These are phyloP conservation scores for Chelonoidis abingdonii DNA, from an alignment of 2,113 vertebrate genomes.

Conservation along the genomic window DNA sequence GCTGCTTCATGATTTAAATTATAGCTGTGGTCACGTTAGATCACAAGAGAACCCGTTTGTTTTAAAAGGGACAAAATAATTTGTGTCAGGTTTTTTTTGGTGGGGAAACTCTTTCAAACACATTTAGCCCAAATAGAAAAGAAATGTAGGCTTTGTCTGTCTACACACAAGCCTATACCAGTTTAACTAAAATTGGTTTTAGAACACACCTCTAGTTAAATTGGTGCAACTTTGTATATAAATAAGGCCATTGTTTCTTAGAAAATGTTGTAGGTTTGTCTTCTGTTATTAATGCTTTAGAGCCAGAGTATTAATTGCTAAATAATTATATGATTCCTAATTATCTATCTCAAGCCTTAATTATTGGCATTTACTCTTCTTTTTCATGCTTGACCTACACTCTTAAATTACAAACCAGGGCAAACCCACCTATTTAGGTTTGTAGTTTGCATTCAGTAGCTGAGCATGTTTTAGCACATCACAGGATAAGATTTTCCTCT, in stretches of 20 bases:
- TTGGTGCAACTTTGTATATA: not conserved
- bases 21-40: too few species aligned
- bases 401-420: not conserved
- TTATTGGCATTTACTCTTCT: not conserved
- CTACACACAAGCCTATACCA: too few species aligned
- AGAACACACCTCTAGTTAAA: too few species aligned
- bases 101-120: not conserved
- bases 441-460: not conserved
- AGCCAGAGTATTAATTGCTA: not conserved
- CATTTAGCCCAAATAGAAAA: not conserved
- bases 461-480: not conserved
- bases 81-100: not conserved
- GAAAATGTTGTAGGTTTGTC: not conserved
- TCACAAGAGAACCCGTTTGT: not conserved
- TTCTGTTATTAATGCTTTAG: not conserved
- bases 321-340: not conserved
- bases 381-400: not conserved
- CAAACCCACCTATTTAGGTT: not conserved
- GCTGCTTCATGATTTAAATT: too few species aligned
- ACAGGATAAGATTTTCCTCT: not conserved
- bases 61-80: not conserved
- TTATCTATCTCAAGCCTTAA: not conserved
- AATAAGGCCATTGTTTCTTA: not conserved
- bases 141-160: not conserved
- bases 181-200: too few species aligned